These are phyloP conservation scores for Ethmia dodecea DNA, from an alignment of 2,888 invertebrate genomes.

Conservation along the genomic window DNA sequence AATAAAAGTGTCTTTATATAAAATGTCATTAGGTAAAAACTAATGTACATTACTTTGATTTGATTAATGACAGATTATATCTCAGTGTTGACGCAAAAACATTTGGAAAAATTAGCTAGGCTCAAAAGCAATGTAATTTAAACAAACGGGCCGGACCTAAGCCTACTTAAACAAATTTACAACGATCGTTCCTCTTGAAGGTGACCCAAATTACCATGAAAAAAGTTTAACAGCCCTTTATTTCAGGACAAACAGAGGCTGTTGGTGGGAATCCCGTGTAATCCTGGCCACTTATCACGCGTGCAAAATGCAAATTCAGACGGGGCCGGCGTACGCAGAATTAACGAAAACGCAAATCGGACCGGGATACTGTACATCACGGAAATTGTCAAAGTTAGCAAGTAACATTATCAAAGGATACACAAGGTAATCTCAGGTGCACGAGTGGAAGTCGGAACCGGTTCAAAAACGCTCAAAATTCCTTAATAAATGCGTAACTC, in stretches of 20 bases:
- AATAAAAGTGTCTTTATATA: too few relatives aligned
- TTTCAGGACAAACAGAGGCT: constrained; percentile 74
- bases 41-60: too few relatives aligned
- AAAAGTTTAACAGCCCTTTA: constrained; percentile 76
- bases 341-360: constrained; percentile 58
- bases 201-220: constrained; percentile 76
- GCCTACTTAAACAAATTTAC: constrained; percentile 75
- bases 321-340: constrained; percentile 56
- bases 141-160: constrained; percentile 55
- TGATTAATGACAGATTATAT: too few relatives aligned
- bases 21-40: too few relatives aligned
- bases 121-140: constrained; percentile 48
- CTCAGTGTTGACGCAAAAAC: too few relatives aligned
- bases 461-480: neutral
- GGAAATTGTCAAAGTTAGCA: constrained; percentile 67
- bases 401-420: constrained; percentile 54
- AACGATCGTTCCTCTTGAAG: constrained; percentile 66
- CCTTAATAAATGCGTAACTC: too few relatives aligned
- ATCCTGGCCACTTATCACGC: constrained; percentile 76
- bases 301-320: constrained; percentile 76
- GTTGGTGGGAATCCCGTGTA: constrained; percentile 70
- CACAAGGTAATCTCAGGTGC: constrained; percentile 46
- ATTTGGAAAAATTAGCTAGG: constrained; percentile 26
- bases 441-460: neutral
- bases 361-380: constrained; percentile 48